Conservation (phyloP, 2,888 invertebrate genomes). For the Iselma pallidipennis region DNA sequence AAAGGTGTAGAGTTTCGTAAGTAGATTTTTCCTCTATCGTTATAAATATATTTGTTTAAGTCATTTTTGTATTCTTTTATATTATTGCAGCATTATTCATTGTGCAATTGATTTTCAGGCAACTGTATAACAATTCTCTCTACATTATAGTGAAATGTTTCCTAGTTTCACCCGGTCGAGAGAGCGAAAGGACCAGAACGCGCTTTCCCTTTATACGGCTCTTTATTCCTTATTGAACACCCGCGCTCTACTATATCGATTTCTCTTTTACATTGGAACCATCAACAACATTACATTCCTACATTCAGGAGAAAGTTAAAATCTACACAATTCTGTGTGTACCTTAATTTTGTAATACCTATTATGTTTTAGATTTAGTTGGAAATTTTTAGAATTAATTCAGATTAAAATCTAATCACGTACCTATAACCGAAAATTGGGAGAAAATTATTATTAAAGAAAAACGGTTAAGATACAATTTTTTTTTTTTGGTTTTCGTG, state of each 20-base stretch:
- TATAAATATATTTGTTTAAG: not conserved
- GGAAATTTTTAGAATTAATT: not conserved
- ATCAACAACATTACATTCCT: constrained; percentile 22
- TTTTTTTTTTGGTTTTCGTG: no score
- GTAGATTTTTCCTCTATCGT: not conserved
- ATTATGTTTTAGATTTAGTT: not conserved
- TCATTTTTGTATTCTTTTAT: not conserved
- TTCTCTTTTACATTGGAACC: constrained; percentile 39
- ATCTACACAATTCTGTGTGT: constrained; percentile 9
- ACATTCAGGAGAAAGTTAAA: constrained; percentile 36
- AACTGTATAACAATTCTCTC: not conserved
- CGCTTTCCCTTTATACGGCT: constrained; percentile 43
- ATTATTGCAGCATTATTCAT: not conserved
- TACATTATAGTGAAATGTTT: constrained; percentile 35
- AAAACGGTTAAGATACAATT: no score
- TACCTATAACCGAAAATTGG: no score
- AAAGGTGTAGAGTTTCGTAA: not conserved
- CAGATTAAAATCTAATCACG: not conserved
- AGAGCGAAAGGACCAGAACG: constrained; percentile 39
- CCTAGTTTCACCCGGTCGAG: constrained; percentile 42
- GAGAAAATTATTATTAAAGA: no score
- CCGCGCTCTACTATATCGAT: constrained; percentile 42
- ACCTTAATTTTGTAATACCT: constrained; percentile 14
- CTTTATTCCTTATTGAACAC: constrained; percentile 44
- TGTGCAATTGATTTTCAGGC: constrained; percentile 6